Conservation (phyloP, 2,888 invertebrate species). For the Lapara coniferarum region DNA sequence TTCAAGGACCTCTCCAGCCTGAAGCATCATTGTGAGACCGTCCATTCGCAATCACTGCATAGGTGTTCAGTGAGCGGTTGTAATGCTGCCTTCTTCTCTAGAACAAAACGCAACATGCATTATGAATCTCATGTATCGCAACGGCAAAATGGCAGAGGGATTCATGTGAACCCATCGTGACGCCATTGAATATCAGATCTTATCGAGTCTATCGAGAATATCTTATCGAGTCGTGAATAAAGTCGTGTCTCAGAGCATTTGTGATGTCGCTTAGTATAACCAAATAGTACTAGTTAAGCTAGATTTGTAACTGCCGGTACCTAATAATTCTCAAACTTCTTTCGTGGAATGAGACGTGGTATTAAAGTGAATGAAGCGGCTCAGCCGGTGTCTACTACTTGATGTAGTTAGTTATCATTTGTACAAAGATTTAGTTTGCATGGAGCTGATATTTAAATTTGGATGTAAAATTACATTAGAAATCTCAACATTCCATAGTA, state of each 20-base stretch:
- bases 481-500: slow-evolving; percentile 75
- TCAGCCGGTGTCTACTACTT: slow-evolving; percentile 15
- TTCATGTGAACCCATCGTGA: slow-evolving; percentile 66
- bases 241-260: slow-evolving; percentile 66
- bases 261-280: slow-evolving; percentile 74
- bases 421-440: slow-evolving; percentile 27
- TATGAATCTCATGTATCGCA: slow-evolving; percentile 85
- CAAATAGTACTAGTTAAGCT: slow-evolving; percentile 58
- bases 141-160: slow-evolving; percentile 64
- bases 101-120: slow-evolving; percentile 90
- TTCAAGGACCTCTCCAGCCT: slow-evolving; percentile 85
- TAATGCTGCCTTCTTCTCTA: slow-evolving; percentile 90
- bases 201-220: slow-evolving; percentile 32
- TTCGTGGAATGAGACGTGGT: slow-evolving; percentile 7
- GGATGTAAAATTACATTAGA: slow-evolving; percentile 39
- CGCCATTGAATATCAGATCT: slow-evolving; percentile 42
- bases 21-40: slow-evolving; percentile 89
- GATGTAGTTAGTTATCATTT: slow-evolving; percentile 11
- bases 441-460: slow-evolving; percentile 28
- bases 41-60: slow-evolving; percentile 87
- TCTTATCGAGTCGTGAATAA: slow-evolving; percentile 31
- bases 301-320: slow-evolving; percentile 56
- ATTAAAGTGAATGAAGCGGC: not conserved
- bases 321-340: slow-evolving; percentile 53
- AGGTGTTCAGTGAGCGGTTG: slow-evolving; percentile 90